phyloP scores from a whole-genome alignment of 2,797 vertebrate genomes.

The Myotis findleyi region DNA sequence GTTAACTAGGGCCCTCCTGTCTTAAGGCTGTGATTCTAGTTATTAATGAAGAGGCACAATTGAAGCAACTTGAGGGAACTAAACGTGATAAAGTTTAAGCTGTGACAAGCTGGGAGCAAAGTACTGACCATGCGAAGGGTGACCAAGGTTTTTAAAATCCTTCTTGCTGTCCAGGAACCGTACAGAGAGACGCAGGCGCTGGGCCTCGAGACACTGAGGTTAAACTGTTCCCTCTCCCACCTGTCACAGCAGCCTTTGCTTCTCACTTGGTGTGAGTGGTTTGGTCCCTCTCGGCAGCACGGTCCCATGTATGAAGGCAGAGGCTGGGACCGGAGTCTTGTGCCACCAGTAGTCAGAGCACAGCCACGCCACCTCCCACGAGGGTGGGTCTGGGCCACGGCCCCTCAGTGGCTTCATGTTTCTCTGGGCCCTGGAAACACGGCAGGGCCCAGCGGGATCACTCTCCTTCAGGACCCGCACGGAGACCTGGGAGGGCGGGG shows the following conservation, averaged over 20 bases:
- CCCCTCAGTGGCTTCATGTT: rapidly evolving
- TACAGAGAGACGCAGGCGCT: too few relatives aligned
- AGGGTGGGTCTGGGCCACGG: slow-evolving; percentile 21
- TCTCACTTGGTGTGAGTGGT: rapidly evolving
- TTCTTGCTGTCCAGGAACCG: background rate
- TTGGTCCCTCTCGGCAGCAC: background rate
- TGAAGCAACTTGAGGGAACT: background rate
- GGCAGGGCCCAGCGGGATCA: background rate
- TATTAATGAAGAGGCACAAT: too few relatives aligned
- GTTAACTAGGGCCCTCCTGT: too few relatives aligned
- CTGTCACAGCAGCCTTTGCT: too few relatives aligned
- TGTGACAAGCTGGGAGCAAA: background rate
- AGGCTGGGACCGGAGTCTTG: background rate
- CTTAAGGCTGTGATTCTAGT: too few relatives aligned
- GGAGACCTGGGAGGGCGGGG: background rate
- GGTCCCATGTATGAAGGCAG: background rate
- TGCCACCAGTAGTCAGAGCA: background rate
- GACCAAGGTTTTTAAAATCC: too few relatives aligned
- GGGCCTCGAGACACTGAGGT: background rate
- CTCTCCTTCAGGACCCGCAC: background rate
- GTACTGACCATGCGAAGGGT: background rate
- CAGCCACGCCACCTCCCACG: rapidly evolving
- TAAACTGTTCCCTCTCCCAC: background rate
- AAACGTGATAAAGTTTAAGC: background rate
- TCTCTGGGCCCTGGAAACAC: background rate